A percentile compares a stretch with the other conserved stretches of the same genome.
Conservation (phyloP, 2,797 vertebrate species). For the Lates japonicus region DNA sequence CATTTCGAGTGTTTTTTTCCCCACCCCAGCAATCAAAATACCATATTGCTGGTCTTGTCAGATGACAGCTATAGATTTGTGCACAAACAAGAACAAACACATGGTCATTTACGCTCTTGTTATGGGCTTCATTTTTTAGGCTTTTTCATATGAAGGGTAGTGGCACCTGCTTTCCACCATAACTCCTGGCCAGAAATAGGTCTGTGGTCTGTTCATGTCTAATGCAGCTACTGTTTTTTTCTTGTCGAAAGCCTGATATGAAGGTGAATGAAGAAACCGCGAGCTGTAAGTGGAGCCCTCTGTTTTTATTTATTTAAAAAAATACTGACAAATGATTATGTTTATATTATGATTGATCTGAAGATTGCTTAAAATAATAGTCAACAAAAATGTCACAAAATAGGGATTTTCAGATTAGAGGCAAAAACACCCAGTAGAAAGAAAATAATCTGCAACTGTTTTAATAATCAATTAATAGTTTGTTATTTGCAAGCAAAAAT, state of each 20-base stretch:
- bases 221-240: conserved; percentile 67
- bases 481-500: no score
- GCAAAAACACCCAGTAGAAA: neutral
- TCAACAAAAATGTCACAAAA: neutral
- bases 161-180: conserved; percentile 39
- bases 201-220: conserved; percentile 74
- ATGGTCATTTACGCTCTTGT: conserved; percentile 55
- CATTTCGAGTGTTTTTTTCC: conserved; percentile 42
- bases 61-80: conserved; percentile 46
- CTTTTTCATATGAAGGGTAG: conserved; percentile 64
- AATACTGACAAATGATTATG: neutral
- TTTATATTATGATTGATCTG: neutral
- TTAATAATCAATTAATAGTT: neutral
- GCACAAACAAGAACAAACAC: conserved; percentile 45
- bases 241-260: conserved; percentile 95
- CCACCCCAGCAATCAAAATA: conserved; percentile 12
- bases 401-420: neutral
- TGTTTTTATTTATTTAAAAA: neutral
- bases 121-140: conserved; percentile 53
- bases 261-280: conserved; percentile 99
- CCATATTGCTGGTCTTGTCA: conserved; percentile 42
- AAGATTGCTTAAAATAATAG: neutral
- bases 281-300: conserved; percentile 91
- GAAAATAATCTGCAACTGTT: neutral
- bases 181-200: neutral